A percentile compares a stretch with the other conserved stretches of the same genome.
Conservation (phyloP, 2,888 invertebrate genomes). For the Lasioglossum marginatum region DNA sequence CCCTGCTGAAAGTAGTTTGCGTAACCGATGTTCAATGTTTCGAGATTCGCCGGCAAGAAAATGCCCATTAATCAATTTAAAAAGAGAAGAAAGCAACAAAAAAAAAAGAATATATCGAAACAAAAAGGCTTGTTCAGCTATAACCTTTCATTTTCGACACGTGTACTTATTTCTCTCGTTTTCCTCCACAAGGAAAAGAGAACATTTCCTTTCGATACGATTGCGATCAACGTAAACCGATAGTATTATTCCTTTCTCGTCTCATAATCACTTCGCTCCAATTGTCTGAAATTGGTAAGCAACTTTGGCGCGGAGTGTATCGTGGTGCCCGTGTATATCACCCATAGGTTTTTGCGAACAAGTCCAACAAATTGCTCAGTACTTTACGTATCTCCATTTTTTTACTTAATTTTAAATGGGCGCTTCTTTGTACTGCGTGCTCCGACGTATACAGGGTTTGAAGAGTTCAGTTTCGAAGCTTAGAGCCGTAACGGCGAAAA, state of each 20-base stretch:
- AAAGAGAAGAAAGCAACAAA: neutral
- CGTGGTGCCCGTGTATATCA: neutral
- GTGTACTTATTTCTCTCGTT: neutral
- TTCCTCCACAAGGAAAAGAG: neutral
- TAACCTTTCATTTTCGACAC: constrained; percentile 8
- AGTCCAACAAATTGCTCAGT: constrained; percentile 8
- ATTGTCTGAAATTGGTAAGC: neutral
- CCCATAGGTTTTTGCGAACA: constrained; percentile 4
- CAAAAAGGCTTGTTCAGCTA: constrained; percentile 10
- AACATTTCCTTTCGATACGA: neutral
- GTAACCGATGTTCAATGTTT: constrained; percentile 44
- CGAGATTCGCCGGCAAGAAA: constrained; percentile 31
- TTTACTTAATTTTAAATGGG: neutral
- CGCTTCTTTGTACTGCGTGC: constrained; percentile 12
- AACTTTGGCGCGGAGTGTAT: neutral
- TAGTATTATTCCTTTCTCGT: constrained; percentile 6
- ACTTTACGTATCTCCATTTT: neutral
- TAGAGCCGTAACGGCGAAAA: constrained; percentile 1
- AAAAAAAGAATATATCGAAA: neutral
- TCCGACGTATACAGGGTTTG: constrained; percentile 18
- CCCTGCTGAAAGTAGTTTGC: constrained; percentile 28
- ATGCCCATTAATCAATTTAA: constrained; percentile 30
- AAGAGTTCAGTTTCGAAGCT: constrained; percentile 17
- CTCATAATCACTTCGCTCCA: constrained; percentile 13
- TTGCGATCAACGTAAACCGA: neutral